Percentiles rank a stretch among this genome's conserved stretches.
Evolutionary conservation across 2,888 invertebrate genomes (phyloP).

Genomic region (Onthophagus sagittarius): DNA sequence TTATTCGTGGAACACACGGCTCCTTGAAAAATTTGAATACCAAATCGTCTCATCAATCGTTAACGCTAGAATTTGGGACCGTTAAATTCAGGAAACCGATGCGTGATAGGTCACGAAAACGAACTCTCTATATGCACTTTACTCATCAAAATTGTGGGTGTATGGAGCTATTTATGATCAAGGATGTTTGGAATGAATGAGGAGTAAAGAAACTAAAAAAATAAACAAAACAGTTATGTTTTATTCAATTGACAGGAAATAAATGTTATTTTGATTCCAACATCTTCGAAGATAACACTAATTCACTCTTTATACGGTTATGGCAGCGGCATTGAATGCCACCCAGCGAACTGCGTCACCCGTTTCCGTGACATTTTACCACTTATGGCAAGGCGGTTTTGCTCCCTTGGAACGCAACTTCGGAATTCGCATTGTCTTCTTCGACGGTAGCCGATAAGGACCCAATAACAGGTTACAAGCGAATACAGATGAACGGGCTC

Average conservation of each 20-base stretch:
- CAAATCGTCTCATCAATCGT: conserved; percentile 1
- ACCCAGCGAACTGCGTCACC: not conserved
- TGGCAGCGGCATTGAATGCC: not conserved
- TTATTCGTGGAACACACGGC: not conserved
- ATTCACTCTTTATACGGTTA: not conserved
- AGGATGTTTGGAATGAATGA: not conserved
- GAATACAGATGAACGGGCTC: not conserved
- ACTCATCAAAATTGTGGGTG: not conserved
- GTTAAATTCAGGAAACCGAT: not conserved
- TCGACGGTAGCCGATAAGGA: not conserved
- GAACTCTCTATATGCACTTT: not conserved
- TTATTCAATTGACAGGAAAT: not conserved
- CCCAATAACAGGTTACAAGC: not conserved
- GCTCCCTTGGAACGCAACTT: not conserved
- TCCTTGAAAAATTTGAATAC: conserved; percentile 2
- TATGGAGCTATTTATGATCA: not conserved
- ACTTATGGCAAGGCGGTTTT: not conserved
- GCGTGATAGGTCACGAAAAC: not conserved
- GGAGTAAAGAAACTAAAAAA: not conserved
- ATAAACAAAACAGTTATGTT: not conserved
- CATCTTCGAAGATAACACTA: not conserved
- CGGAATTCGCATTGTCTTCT: not conserved
- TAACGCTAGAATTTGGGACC: not conserved
- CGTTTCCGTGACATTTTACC: not conserved
- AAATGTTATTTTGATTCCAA: not conserved